phyloP scores from a whole-genome alignment of 1,140 invertebrate species.

The Drosophila orena region DNA sequence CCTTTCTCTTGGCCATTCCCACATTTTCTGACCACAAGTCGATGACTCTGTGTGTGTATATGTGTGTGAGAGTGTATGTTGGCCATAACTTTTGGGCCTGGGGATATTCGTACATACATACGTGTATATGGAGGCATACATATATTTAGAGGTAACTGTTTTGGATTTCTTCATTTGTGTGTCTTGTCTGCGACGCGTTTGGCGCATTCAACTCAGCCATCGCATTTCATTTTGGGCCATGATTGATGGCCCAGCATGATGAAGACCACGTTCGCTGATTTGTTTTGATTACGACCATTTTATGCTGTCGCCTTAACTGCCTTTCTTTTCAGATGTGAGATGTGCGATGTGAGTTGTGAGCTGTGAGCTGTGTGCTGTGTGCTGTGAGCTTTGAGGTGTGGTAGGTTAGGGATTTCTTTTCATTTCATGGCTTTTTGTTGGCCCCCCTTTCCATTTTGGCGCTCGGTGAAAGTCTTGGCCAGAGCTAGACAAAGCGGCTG shows the following conservation, averaged over 20 bases:
- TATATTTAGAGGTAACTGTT: constrained; percentile 55
- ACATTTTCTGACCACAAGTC: constrained; percentile 65
- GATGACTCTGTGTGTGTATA: constrained; percentile 33
- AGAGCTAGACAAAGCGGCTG: constrained; percentile 53
- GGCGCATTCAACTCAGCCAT: constrained; percentile 66
- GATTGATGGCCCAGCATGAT: constrained; percentile 74
- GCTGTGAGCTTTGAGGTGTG: constrained; percentile 51
- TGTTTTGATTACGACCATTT: constrained; percentile 78
- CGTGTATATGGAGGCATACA: constrained; percentile 2
- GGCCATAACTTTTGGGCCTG: constrained; percentile 32
- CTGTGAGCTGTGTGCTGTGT: too few relatives aligned
- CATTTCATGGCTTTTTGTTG: constrained; percentile 4
- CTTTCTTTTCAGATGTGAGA: constrained; percentile 41
- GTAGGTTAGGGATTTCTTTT: constrained; percentile 71
- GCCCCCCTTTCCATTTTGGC: background rate
- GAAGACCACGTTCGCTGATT: constrained; percentile 72
- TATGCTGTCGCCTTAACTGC: constrained; percentile 56
- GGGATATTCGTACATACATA: background rate
- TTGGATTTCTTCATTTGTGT: constrained; percentile 25
- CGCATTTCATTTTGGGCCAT: constrained; percentile 68
- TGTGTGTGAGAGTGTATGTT: constrained; percentile 7
- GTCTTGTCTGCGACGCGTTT: constrained; percentile 35
- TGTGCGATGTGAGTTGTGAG: background rate
- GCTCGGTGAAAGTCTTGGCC: constrained; percentile 54
- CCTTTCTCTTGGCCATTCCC: constrained; percentile 17